Evolutionary conservation across 2,113 vertebrate species (phyloP), one percentile per base, ranked within the genome.

Genomic region (Lonchura striata): DNA sequence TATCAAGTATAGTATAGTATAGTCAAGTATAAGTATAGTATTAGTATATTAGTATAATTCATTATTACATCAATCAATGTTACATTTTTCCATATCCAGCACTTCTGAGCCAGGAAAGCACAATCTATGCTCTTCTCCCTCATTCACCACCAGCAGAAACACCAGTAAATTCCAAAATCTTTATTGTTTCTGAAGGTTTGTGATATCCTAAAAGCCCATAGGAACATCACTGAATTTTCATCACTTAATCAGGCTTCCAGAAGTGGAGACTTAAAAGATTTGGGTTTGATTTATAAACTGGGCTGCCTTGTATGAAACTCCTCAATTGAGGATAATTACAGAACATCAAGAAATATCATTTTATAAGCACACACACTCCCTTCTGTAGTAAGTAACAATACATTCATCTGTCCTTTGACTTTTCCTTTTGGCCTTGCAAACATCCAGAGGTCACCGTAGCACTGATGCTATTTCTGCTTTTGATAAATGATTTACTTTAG

Each of bases 111-210:
- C 92, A 94, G 88, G 46, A 96, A 86, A 94, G 54, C 47, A 75
- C 44, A 93, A 88, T 60, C 44, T 13, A 4, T 92, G 79, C 64
- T 88, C 79, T 86, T 90, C 75, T 92, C 82, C 47, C 59, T 95
- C 75, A 83, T 77, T 95, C 10, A 0, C 42, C 59, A 63, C 33
- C 54, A 88, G 17, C 28, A 83, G 64, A 95, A 94, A 83, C 63
- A 57, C 20, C 71, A 86, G 24, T 78, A 88, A 93, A 28, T 93
- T 92, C 82, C 82, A 94, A 96, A 92, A 81, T 78, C 75, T 81
- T 80, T 90, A 86, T 83, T 70, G 42, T 83, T 95, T 93, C 52
- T 86, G 54, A 66, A 33, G 47, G 47, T 42, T 88, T 82, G 28
- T 66, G 39, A 19, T 79, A 75, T 64, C n/a, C 68, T 83, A 42